Conservation (phyloP, 1,140 invertebrate genomes). For the Pomphorhynchus laevis region DNA sequence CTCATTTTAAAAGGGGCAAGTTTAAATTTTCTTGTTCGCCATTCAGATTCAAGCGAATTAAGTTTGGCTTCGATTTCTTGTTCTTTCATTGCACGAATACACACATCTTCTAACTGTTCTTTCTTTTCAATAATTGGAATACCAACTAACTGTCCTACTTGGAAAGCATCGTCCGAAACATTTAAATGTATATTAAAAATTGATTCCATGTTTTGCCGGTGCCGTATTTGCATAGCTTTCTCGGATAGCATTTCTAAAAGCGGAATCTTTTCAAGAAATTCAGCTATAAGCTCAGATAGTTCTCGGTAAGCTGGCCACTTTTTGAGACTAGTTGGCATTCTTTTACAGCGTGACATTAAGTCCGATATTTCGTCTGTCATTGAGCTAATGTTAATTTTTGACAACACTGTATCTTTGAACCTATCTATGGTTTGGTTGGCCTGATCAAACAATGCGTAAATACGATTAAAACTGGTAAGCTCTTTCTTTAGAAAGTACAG, state of each 20-base stretch:
- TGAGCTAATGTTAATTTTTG: conserved; percentile 69
- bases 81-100: conserved; percentile 83
- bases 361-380: conserved; percentile 83
- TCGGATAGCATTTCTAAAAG: conserved; percentile 74
- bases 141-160: conserved; percentile 10
- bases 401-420: conserved; percentile 78
- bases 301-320: conserved; percentile 86
- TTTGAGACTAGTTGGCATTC: conserved; percentile 62
- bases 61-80: conserved; percentile 83
- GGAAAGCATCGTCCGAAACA: conserved; percentile 31
- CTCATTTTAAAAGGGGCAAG: conserved; percentile 75
- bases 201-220: conserved; percentile 68
- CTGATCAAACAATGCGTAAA: conserved; percentile 73
- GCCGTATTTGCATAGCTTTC: conserved; percentile 74
- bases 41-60: conserved; percentile 62
- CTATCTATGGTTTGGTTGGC: conserved; percentile 68
- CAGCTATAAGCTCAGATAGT: conserved; percentile 69
- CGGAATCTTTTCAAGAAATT: conserved; percentile 84
- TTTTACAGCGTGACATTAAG: conserved; percentile 26
- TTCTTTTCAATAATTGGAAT: conserved; percentile 45
- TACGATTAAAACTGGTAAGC: conserved; percentile 55
- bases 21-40: conserved; percentile 55
- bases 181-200: conserved; percentile 24
- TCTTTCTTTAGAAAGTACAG: conserved; percentile 62
- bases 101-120: conserved; percentile 90